These are phyloP conservation scores for Cardiocondyla obscurior DNA, from an alignment of 1,140 invertebrate species.

Conservation along the genomic window DNA sequence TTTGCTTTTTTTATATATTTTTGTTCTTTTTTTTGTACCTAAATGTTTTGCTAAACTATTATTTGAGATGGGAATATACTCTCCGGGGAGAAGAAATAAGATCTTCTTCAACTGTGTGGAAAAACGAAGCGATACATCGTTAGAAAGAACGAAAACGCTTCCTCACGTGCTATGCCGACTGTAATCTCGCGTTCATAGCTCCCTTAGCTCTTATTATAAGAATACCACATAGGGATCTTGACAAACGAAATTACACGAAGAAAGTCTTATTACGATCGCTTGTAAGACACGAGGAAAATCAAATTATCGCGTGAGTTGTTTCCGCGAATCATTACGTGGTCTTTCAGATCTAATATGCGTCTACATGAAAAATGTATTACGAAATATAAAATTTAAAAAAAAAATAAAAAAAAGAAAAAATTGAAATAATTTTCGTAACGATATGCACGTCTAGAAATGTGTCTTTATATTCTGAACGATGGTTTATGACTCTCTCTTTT, in stretches of 20 bases:
- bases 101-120: not conserved
- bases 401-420: not conserved
- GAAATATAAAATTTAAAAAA: no score
- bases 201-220: constrained; percentile 18
- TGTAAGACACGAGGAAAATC: not conserved
- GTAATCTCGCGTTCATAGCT: constrained; percentile 23
- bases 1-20: not conserved
- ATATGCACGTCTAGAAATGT: no score
- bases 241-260: constrained; percentile 25
- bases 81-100: not conserved
- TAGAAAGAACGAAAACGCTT: constrained; percentile 19
- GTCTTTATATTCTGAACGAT: not conserved
- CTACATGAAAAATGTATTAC: not conserved
- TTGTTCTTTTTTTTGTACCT: not conserved
- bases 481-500: no score
- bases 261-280: constrained; percentile 4
- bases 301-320: constrained; percentile 8
- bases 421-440: not conserved
- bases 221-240: not conserved
- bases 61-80: not conserved
- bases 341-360: not conserved
- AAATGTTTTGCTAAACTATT: not conserved
- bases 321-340: constrained; percentile 17
- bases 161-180: constrained; percentile 1
- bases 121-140: constrained; percentile 37